Percentiles rank a stretch among this genome's conserved stretches.
Conservation (phyloP, 2,113 vertebrate species). For the Nicator chloris region DNA sequence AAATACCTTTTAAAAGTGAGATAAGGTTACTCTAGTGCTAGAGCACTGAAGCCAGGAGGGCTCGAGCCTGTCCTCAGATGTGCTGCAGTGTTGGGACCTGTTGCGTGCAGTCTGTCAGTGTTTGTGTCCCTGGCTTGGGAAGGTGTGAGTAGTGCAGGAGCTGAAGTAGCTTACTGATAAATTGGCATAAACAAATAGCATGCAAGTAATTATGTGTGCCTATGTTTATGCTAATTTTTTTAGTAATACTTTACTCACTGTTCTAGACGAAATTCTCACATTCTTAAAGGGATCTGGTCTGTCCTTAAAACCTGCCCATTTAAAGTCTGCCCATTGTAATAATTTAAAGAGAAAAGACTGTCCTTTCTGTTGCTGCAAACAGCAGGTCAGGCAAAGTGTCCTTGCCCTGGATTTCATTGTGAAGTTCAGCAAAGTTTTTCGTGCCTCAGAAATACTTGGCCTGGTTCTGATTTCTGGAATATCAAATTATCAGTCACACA, state of each 20-base stretch:
- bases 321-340: background rate
- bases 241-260: background rate
- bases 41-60: background rate
- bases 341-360: background rate
- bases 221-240: background rate
- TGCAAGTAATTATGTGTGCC: background rate
- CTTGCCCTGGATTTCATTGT: background rate
- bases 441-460: background rate
- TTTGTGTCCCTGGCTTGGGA: background rate
- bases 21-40: background rate
- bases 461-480: background rate
- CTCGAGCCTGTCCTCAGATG: fast-evolving
- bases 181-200: background rate
- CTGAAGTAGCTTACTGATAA: background rate
- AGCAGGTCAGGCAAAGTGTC: background rate
- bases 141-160: background rate
- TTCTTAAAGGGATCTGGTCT: background rate
- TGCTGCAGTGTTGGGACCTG: background rate
- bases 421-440: background rate
- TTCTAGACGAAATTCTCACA: background rate
- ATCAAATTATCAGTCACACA: background rate
- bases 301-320: background rate
- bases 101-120: background rate
- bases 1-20: background rate
- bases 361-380: background rate